Percentiles rank a stretch among this genome's conserved stretches.
Evolutionary conservation across 1,140 invertebrate genomes (phyloP).

Genomic region (Goniozus legneri): DNA sequence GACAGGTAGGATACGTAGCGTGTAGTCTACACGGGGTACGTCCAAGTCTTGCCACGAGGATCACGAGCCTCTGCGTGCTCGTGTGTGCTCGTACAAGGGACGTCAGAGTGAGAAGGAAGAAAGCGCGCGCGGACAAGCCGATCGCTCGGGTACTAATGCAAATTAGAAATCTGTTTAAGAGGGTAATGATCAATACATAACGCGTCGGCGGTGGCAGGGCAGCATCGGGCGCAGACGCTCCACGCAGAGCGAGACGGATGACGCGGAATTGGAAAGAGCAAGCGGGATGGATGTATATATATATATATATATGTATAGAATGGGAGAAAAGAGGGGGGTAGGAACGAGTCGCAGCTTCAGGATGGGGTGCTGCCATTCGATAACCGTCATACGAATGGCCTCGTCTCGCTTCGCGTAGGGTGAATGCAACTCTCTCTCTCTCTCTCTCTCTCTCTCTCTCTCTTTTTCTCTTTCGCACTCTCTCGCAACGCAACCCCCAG

Average conservation of each 20-base stretch:
- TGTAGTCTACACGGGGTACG: no score
- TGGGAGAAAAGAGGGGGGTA: conserved; percentile 5
- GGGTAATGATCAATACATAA: conserved; percentile 54
- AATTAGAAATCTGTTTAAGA: conserved; percentile 53
- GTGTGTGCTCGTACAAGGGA: no score
- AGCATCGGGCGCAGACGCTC: conserved; percentile 33
- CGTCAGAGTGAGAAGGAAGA: no score
- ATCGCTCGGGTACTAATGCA: conserved; percentile 39
- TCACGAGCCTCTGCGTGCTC: no score
- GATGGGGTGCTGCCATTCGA: conserved; percentile 31
- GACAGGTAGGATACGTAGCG: no score
- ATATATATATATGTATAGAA: no score
- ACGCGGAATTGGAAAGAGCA: neutral
- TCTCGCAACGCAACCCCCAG: neutral
- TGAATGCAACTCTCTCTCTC: neutral
- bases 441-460: no score
- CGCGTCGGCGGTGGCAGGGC: conserved; percentile 18
- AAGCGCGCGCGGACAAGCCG: conserved; percentile 9
- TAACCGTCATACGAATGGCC: conserved; percentile 37
- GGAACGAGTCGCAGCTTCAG: conserved; percentile 32
- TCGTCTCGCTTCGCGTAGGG: conserved; percentile 11
- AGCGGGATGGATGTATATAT: no score
- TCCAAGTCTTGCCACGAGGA: no score
- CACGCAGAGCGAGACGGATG: conserved; percentile 8
- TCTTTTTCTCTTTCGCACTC: no score